These are phyloP conservation scores for Elmis aenea DNA, from an alignment of 2,888 invertebrate genomes.

Conservation along the genomic window DNA sequence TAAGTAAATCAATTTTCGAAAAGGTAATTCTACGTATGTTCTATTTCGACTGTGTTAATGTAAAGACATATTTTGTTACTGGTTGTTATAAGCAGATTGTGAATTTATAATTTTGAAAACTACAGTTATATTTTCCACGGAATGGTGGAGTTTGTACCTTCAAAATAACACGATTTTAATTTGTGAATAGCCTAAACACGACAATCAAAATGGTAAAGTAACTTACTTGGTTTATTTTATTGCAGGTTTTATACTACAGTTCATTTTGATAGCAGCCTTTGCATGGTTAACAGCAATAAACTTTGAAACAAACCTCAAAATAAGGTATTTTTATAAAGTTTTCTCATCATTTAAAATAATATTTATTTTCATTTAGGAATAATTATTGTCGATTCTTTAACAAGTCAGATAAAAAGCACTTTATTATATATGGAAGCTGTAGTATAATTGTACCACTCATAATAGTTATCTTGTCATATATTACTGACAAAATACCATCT, in stretches of 20 bases:
- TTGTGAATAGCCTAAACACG: too few species aligned
- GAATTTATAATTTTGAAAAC: too few species aligned
- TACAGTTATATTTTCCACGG: too few species aligned
- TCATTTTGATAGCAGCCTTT: conserved; percentile 35
- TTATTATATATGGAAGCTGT: conserved; percentile 17
- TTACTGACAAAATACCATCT: conserved; percentile 28
- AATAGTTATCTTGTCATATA: conserved; percentile 27
- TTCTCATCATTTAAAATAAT: neutral
- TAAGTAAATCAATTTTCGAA: too few species aligned
- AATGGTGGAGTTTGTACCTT: too few species aligned
- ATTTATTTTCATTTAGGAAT: conserved; percentile 11
- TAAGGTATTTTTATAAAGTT: conserved; percentile 25
- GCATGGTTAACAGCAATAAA: conserved; percentile 35
- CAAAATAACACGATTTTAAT: too few species aligned
- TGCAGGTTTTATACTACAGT: conserved; percentile 36
- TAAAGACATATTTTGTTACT: too few species aligned
- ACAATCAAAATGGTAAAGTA: too few species aligned
- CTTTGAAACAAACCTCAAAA: conserved; percentile 32
- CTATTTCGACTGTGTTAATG: too few species aligned
- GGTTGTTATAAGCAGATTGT: neutral
- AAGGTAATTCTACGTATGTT: too few species aligned
- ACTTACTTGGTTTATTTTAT: too few species aligned
- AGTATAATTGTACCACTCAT: conserved; percentile 24
- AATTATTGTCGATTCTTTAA: conserved; percentile 11
- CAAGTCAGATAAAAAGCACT: conserved; percentile 10